phyloP scores from a whole-genome alignment of 2,888 invertebrate genomes.

The Colletes collaris region DNA sequence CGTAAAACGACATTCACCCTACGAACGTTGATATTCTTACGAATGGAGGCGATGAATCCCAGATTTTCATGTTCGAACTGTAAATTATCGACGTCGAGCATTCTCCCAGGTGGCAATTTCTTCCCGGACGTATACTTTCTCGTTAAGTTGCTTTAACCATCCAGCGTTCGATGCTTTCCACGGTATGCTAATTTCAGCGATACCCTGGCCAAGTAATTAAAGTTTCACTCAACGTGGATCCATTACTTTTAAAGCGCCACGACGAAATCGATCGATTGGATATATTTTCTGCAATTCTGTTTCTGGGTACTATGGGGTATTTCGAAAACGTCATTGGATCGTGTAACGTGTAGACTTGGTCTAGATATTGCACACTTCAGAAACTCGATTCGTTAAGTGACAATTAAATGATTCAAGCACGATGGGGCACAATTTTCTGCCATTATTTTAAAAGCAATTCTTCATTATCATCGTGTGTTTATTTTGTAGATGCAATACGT shows the following conservation, averaged over 20 bases:
- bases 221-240: conserved; percentile 21
- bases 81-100: conserved; percentile 5
- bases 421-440: too few relatives aligned
- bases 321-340: background rate
- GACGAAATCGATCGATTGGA: conserved; percentile 14
- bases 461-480: too few relatives aligned
- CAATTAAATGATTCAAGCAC: too few relatives aligned
- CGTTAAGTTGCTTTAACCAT: background rate
- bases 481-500: too few relatives aligned
- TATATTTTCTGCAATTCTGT: background rate
- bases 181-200: conserved; percentile 27
- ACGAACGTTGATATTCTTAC: too few relatives aligned
- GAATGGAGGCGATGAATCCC: too few relatives aligned
- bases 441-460: too few relatives aligned
- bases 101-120: conserved; percentile 25
- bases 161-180: conserved; percentile 6
- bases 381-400: too few relatives aligned
- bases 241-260: background rate
- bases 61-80: background rate
- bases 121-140: background rate
- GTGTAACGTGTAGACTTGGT: background rate
- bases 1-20: too few relatives aligned
- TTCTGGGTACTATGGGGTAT: background rate
- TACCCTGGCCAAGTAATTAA: conserved; percentile 23
- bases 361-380: too few relatives aligned